Evolutionary conservation across 2,797 vertebrate genomes (phyloP).

Genomic region (Spondyliosoma cantharus): DNA sequence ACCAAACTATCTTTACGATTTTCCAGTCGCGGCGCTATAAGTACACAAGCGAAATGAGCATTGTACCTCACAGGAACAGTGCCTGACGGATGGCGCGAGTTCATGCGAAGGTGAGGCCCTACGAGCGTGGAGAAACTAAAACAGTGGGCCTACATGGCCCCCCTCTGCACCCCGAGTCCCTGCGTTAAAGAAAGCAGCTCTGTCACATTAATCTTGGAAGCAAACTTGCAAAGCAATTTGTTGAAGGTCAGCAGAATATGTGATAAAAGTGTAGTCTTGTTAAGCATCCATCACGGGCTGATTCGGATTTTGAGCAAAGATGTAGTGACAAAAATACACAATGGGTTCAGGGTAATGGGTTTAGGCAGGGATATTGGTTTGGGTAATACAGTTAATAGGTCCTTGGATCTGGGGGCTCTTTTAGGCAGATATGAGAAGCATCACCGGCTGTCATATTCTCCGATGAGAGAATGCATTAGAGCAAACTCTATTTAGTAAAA

Average conservation of each 20-base stretch:
- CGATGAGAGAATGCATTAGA: constrained; percentile 92
- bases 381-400: constrained; percentile 91
- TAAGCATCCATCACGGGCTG: constrained; percentile 84
- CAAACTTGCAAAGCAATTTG: constrained; percentile 83
- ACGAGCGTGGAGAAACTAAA: constrained; percentile 77
- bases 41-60: constrained; percentile 66
- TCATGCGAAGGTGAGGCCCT: constrained; percentile 86
- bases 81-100: constrained; percentile 84
- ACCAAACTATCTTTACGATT: constrained; percentile 79
- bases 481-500: constrained; percentile 93
- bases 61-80: constrained; percentile 72
- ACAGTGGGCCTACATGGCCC: constrained; percentile 58
- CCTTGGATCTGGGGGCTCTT: constrained; percentile 86
- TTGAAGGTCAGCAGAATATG: constrained; percentile 85
- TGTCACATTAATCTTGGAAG: constrained; percentile 79
- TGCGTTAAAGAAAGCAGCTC: constrained; percentile 74
- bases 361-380: constrained; percentile 92
- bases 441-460: constrained; percentile 89
- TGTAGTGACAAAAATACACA: constrained; percentile 84
- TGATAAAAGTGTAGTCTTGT: constrained; percentile 86
- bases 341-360: constrained; percentile 91
- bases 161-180: constrained; percentile 63
- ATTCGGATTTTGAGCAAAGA: constrained; percentile 83
- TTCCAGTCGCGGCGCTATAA: constrained; percentile 63
- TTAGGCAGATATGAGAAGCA: constrained; percentile 87